phyloP scores from a whole-genome alignment of 2,888 invertebrate genomes.

The Spilosoma lubricipeda region DNA sequence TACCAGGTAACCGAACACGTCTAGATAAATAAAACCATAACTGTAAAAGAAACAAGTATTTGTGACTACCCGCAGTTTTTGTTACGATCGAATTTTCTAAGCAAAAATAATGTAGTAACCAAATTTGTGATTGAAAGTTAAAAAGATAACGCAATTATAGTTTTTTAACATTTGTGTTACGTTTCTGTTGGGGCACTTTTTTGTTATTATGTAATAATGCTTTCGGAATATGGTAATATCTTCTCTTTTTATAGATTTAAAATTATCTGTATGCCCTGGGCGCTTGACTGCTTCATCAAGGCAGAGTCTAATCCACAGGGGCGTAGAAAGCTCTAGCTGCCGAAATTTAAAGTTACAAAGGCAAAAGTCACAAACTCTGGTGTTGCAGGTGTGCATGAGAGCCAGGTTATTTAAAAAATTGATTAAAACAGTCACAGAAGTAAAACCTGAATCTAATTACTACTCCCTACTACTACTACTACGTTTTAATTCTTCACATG shows the following conservation, averaged over 20 bases:
- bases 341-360: too few relatives aligned
- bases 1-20: slow-evolving; percentile 12
- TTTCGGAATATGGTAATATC: not conserved
- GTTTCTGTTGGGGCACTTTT: not conserved
- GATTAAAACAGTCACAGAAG: too few relatives aligned
- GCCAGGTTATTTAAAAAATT: too few relatives aligned
- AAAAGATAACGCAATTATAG: not conserved
- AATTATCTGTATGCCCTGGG: not conserved
- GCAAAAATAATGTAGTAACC: not conserved
- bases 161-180: not conserved
- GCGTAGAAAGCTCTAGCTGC: too few relatives aligned
- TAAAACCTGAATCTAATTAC: too few relatives aligned
- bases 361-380: too few relatives aligned
- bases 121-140: not conserved
- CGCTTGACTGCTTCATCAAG: too few relatives aligned
- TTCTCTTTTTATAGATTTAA: not conserved
- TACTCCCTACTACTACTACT: too few relatives aligned
- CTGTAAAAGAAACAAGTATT: slow-evolving; percentile 7
- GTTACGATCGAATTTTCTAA: not conserved
- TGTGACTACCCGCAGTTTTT: not conserved
- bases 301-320: too few relatives aligned
- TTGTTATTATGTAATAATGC: not conserved
- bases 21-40: slow-evolving; percentile 8
- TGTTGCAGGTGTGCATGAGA: too few relatives aligned
- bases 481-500: too few relatives aligned